Evolutionary conservation across 2,797 vertebrate species (phyloP).

Genomic region (Melanotaenia trifasciata): DNA sequence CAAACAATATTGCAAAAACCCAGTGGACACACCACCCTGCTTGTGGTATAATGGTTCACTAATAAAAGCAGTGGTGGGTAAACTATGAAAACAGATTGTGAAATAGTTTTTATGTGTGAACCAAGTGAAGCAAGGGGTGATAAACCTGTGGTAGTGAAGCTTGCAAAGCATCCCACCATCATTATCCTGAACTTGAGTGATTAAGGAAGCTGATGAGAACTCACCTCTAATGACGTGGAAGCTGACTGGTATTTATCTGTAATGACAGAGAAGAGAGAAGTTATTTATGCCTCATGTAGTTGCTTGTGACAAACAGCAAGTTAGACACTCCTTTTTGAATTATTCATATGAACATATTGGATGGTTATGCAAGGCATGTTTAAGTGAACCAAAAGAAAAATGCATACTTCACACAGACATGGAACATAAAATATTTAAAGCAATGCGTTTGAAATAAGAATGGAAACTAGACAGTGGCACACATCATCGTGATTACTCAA

Average conservation of each 20-base stretch:
- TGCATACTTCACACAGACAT: not conserved
- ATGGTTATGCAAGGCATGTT: conserved; percentile 4
- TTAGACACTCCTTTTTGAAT: conserved; percentile 32
- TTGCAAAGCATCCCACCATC: not conserved
- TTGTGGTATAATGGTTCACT: conserved; percentile 20
- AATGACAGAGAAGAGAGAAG: conserved; percentile 60
- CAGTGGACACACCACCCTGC: conserved; percentile 4
- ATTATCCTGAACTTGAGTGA: not conserved
- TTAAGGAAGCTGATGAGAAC: conserved; percentile 40
- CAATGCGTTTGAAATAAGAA: not conserved
- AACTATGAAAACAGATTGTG: conserved; percentile 32
- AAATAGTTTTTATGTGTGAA: conserved; percentile 16
- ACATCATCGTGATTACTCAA: not conserved
- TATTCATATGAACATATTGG: conserved; percentile 18
- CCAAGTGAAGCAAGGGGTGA: not conserved
- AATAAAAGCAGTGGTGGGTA: conserved; percentile 20
- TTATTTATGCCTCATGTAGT: conserved; percentile 13
- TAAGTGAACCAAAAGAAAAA: not conserved
- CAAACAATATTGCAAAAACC: conserved; percentile 17
- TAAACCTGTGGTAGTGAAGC: not conserved
- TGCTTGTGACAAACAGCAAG: conserved; percentile 17
- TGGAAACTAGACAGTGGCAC: conserved; percentile 4
- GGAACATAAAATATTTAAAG: conserved; percentile 42
- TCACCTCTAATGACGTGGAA: conserved; percentile 77
- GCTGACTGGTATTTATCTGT: conserved; percentile 72